A percentile compares a stretch with the other conserved stretches of the same genome.
These are phyloP conservation scores for Riparia riparia DNA, from an alignment of 2,113 vertebrate genomes.

Conservation along the genomic window DNA sequence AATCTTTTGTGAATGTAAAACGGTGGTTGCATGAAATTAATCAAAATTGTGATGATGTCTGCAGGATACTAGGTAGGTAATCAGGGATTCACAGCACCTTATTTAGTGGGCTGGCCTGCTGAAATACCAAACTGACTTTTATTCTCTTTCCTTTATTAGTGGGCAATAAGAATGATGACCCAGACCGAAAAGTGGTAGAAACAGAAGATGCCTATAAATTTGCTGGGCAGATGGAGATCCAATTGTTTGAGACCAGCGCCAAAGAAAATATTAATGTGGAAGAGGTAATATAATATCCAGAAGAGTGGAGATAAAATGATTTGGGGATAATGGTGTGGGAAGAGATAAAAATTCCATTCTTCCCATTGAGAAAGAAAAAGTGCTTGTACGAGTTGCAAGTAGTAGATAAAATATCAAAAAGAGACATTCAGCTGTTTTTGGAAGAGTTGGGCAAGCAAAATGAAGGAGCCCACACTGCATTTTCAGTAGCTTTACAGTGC, in stretches of 20 bases:
- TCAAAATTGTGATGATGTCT: constrained; percentile 98
- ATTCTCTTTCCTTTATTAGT: constrained; percentile 74
- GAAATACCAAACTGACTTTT: neutral
- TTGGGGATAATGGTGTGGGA: neutral
- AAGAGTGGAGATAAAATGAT: rapidly evolving
- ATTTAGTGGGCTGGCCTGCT: neutral
- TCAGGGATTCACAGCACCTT: neutral
- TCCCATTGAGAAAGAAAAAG: neutral
- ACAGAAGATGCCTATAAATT: constrained; percentile 98
- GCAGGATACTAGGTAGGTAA: constrained; percentile 93
- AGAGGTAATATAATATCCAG: constrained; percentile 80
- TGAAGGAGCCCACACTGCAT: neutral
- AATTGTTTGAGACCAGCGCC: constrained; percentile 97
- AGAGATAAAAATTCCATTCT: neutral
- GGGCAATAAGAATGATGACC: constrained; percentile 98
- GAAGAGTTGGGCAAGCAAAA: neutral
- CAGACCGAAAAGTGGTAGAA: constrained; percentile 97
- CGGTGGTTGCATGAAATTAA: constrained; percentile 99
- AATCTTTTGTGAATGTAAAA: constrained; percentile 99
- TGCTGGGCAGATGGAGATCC: constrained; percentile 98
- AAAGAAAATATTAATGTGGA: constrained; percentile 99
- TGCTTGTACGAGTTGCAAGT: neutral
- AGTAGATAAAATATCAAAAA: neutral
- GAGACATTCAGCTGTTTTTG: neutral
- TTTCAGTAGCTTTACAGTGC: neutral